Evolutionary conservation across 2,113 vertebrate species (phyloP).

Genomic region (Brachionichthys hirsutus): DNA sequence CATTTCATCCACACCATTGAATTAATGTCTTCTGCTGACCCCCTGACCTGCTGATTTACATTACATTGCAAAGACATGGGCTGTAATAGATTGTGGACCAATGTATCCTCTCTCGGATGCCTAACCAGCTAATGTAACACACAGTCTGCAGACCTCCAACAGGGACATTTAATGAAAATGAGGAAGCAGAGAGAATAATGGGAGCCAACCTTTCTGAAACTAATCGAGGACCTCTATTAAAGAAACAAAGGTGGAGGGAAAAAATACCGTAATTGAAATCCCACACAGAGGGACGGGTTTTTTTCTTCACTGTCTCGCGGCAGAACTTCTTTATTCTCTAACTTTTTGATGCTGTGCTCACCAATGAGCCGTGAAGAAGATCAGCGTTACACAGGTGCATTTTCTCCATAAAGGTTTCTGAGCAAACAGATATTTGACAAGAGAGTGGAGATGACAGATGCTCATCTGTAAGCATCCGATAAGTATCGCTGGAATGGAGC

Average conservation of each 20-base stretch:
- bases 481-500: conserved; percentile 32
- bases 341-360: conserved; percentile 47
- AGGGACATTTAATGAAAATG: conserved; percentile 70
- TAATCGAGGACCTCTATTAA: conserved; percentile 67
- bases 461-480: conserved; percentile 43
- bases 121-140: conserved; percentile 57
- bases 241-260: conserved; percentile 60
- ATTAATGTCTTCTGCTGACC: conserved; percentile 69
- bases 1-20: conserved; percentile 50
- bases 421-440: conserved; percentile 47
- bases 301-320: too few species aligned
- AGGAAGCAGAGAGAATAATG: conserved; percentile 57
- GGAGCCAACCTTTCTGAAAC: conserved; percentile 62
- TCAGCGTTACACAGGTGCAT: conserved; percentile 23
- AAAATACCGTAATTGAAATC: conserved; percentile 65
- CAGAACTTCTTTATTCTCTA: conserved; percentile 44
- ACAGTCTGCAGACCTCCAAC: conserved; percentile 57
- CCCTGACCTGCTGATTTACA: conserved; percentile 72
- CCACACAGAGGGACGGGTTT: conserved; percentile 47
- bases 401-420: not conserved
- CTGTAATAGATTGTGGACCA: conserved; percentile 63
- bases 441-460: conserved; percentile 44
- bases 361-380: conserved; percentile 14
- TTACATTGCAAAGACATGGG: conserved; percentile 63
- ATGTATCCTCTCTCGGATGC: conserved; percentile 44